phyloP scores from a whole-genome alignment of 2,888 invertebrate genomes.

The Drosophila affinis region DNA sequence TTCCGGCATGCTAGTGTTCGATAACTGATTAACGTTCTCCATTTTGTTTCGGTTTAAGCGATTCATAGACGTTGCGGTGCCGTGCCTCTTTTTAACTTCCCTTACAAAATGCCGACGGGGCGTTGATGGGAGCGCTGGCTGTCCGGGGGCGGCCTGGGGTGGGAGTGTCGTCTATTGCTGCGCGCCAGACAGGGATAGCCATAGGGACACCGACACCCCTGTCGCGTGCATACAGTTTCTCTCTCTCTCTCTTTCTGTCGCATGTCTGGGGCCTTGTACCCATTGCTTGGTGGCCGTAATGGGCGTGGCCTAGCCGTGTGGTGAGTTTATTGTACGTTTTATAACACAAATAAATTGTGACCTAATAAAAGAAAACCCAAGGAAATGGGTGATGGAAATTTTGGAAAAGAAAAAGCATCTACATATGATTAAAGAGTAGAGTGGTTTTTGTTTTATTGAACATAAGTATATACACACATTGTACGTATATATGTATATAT shows the following conservation, averaged over 20 bases:
- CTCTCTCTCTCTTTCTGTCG: neutral
- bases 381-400: neutral
- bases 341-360: neutral
- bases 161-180: neutral
- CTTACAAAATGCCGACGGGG: neutral
- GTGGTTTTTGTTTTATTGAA: too few relatives aligned
- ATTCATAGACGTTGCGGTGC: neutral
- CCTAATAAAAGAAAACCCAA: neutral
- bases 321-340: neutral
- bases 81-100: neutral
- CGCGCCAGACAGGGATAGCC: neutral
- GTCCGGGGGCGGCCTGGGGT: neutral
- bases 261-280: neutral
- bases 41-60: constrained; percentile 15
- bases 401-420: neutral
- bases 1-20: neutral
- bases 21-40: constrained; percentile 11
- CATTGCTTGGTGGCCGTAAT: neutral
- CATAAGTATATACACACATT: too few relatives aligned
- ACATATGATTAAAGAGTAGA: too few relatives aligned
- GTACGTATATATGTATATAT: too few relatives aligned
- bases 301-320: neutral
- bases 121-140: neutral
- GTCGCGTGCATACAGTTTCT: neutral
- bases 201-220: neutral